phyloP scores from a whole-genome alignment of 2,113 vertebrate species.

The Ophthalmolycus amberensis region DNA sequence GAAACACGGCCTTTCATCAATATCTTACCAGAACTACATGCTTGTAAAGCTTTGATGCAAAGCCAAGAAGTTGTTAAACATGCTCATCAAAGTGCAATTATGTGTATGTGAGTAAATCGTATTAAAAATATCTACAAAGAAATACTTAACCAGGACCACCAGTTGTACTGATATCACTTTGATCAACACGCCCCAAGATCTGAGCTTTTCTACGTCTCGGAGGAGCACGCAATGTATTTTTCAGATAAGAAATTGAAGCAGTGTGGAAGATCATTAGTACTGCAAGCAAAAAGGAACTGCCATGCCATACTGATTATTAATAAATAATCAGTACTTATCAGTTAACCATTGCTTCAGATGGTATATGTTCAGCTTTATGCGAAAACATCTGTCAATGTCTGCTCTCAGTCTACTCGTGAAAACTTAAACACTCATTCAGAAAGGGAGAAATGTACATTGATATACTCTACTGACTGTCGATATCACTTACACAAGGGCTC shows the following conservation, averaged over 20 bases:
- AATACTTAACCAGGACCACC: too few relatives aligned
- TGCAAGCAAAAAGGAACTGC: background rate
- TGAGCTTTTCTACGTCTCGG: background rate
- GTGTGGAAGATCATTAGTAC: background rate
- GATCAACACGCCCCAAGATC: background rate
- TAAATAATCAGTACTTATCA: background rate
- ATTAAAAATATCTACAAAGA: background rate
- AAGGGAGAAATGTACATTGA: background rate
- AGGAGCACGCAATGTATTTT: slow-evolving; percentile 12
- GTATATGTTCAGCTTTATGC: background rate
- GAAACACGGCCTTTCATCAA: background rate
- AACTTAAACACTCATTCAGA: background rate
- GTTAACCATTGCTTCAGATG: background rate
- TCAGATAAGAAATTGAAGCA: slow-evolving; percentile 1
- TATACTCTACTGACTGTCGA: background rate
- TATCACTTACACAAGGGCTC: background rate
- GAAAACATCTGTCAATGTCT: background rate
- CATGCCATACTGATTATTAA: background rate
- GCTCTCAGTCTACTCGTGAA: background rate
- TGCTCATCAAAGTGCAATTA: background rate
- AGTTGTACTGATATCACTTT: background rate
- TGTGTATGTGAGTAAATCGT: background rate
- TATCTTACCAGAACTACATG: background rate
- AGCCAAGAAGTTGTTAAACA: background rate
- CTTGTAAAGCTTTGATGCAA: background rate